phyloP scores from a whole-genome alignment of 2,888 invertebrate genomes.

The Noctua fimbriata region DNA sequence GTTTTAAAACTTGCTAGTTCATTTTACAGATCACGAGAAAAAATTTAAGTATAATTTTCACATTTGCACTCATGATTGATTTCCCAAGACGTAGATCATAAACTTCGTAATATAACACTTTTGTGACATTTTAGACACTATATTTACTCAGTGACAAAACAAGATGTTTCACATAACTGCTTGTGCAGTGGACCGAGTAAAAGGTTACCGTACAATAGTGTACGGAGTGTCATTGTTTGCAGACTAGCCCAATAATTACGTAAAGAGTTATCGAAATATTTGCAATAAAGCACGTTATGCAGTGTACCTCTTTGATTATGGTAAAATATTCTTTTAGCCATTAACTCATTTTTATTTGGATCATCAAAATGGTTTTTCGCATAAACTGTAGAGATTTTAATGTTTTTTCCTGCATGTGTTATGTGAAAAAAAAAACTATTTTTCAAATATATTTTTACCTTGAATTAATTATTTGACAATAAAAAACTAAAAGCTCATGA shows the following conservation, averaged over 20 bases:
- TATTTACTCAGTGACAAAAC: conserved; percentile 44
- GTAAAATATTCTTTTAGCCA: background rate
- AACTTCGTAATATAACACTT: conserved; percentile 21
- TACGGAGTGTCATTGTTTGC: conserved; percentile 33
- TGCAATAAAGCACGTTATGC: conserved; percentile 16
- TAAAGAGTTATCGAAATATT: conserved; percentile 45
- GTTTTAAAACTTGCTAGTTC: no score
- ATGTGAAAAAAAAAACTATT: background rate
- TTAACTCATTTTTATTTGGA: background rate
- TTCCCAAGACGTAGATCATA: conserved; percentile 2
- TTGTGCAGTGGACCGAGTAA: conserved; percentile 21
- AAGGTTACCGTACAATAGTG: conserved; percentile 45
- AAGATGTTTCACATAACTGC: conserved; percentile 35
- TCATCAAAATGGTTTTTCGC: background rate
- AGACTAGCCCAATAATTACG: conserved; percentile 28
- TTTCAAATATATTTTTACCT: background rate
- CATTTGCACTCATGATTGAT: conserved; percentile 2
- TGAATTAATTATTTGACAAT: background rate
- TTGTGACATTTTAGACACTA: conserved; percentile 32
- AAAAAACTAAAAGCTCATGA: background rate
- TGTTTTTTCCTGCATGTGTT: background rate
- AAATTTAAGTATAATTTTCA: background rate
- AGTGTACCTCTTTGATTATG: conserved; percentile 16
- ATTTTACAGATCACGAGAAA: background rate
- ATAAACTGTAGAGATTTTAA: background rate